phyloP scores from a whole-genome alignment of 2,113 vertebrate genomes.

The Sinocyclocheilus anophthalmus region DNA sequence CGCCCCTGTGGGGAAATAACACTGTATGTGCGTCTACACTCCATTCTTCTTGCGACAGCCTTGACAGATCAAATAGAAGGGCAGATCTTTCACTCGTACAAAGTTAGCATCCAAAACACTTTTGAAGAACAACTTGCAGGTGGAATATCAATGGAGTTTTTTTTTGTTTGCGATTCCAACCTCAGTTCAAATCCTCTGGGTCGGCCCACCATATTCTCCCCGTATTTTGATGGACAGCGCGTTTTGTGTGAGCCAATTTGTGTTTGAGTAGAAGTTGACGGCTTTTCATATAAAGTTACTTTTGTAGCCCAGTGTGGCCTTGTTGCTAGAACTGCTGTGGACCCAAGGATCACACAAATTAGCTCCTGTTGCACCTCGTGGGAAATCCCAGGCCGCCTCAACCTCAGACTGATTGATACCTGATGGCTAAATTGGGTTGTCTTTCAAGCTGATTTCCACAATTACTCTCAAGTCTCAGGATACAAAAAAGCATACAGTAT shows the following conservation, averaged over 20 bases:
- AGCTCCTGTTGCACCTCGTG: conserved; percentile 35
- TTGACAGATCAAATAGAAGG: conserved; percentile 23
- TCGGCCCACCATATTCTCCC: background rate
- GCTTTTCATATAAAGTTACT: conserved; percentile 46
- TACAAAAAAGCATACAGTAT: conserved; percentile 16
- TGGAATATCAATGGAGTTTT: conserved; percentile 27
- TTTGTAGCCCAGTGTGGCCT: background rate
- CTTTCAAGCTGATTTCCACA: conserved; percentile 32
- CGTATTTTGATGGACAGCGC: conserved; percentile 14
- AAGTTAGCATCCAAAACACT: conserved; percentile 31
- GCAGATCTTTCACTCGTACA: conserved; percentile 1
- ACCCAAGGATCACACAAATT: conserved; percentile 46
- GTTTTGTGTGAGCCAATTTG: conserved; percentile 48
- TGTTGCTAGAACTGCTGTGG: conserved; percentile 17
- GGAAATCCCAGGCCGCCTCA: conserved; percentile 17
- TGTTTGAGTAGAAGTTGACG: conserved; percentile 46
- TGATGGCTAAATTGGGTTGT: conserved; percentile 44
- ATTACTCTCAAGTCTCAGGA: conserved; percentile 5
- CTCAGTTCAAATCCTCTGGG: conserved; percentile 16
- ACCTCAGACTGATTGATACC: conserved; percentile 33
- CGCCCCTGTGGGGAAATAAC: conserved; percentile 17
- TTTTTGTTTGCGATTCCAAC: conserved; percentile 35
- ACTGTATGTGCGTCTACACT: background rate
- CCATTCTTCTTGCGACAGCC: conserved; percentile 13
- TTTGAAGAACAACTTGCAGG: conserved; percentile 4